Evolutionary conservation across 2,113 vertebrate genomes (phyloP).

Genomic region (Ptilorrhoa leucosticta): DNA sequence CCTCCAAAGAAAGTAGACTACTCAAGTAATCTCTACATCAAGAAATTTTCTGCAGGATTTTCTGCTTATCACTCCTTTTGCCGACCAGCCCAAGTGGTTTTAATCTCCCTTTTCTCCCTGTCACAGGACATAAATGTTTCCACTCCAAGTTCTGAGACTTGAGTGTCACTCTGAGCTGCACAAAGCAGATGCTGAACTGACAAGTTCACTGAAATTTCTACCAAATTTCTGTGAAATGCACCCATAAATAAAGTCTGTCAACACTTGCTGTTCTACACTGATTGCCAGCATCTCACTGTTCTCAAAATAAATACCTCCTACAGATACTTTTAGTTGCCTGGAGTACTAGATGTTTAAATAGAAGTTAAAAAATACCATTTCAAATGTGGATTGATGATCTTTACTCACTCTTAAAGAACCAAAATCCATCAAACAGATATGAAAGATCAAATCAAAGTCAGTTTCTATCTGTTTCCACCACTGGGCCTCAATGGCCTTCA

Average conservation of each 20-base stretch:
- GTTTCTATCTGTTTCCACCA: not conserved
- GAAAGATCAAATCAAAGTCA: not conserved
- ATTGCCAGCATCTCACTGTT: conserved; percentile 3
- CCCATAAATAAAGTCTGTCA: conserved; percentile 44
- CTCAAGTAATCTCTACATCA: not conserved
- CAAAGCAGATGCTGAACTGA: conserved; percentile 23
- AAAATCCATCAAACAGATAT: not conserved
- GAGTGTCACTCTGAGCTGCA: not conserved
- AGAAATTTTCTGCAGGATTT: not conserved
- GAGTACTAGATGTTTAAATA: not conserved
- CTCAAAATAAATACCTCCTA: conserved; percentile 51
- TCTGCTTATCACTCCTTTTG: not conserved
- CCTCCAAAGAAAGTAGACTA: not conserved
- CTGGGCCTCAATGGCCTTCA: not conserved
- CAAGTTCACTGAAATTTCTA: conserved; percentile 22
- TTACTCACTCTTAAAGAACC: not conserved
- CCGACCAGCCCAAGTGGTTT: not conserved
- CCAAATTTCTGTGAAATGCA: conserved; percentile 11
- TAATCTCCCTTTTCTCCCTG: not conserved
- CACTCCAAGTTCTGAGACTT: not conserved
- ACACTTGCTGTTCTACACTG: conserved; percentile 10
- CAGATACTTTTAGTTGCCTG: not conserved
- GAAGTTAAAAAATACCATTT: not conserved
- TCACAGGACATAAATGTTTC: not conserved
- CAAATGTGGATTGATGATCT: not conserved